A percentile compares a stretch with the other conserved stretches of the same genome.
Evolutionary conservation across 2,113 vertebrate species (phyloP).

Genomic region (Chionis minor): DNA sequence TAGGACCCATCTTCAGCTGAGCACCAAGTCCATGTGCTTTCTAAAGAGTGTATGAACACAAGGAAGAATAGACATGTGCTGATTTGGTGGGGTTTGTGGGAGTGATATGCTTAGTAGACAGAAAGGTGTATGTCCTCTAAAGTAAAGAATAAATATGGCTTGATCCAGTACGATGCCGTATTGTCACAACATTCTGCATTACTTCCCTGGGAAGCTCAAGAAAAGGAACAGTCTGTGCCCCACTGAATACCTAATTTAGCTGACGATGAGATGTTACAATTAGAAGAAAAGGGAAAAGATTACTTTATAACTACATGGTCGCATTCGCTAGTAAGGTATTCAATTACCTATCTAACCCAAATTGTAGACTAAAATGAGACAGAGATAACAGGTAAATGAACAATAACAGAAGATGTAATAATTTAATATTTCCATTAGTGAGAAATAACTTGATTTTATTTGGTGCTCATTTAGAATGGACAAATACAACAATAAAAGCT

Average conservation of each 20-base stretch:
- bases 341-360: not conserved
- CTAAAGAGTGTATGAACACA: fast-evolving
- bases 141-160: not conserved
- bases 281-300: not conserved
- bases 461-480: not conserved
- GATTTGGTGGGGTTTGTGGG: not conserved
- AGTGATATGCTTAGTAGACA: not conserved
- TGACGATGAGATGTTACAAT: not conserved
- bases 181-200: not conserved
- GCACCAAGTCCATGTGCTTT: not conserved
- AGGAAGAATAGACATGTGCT: not conserved
- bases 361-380: not conserved
- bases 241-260: not conserved
- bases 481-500: not conserved
- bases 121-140: not conserved
- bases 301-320: not conserved
- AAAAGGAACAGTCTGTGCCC: not conserved
- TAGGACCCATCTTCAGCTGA: not conserved
- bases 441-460: not conserved
- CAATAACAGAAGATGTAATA: not conserved
- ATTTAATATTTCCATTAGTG: not conserved
- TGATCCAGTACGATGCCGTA: not conserved
- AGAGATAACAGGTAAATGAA: not conserved
- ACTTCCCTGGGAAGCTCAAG: not conserved
- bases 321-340: not conserved